These are phyloP conservation scores for Callitettix versicolor DNA, from an alignment of 1,140 invertebrate species.

Conservation along the genomic window DNA sequence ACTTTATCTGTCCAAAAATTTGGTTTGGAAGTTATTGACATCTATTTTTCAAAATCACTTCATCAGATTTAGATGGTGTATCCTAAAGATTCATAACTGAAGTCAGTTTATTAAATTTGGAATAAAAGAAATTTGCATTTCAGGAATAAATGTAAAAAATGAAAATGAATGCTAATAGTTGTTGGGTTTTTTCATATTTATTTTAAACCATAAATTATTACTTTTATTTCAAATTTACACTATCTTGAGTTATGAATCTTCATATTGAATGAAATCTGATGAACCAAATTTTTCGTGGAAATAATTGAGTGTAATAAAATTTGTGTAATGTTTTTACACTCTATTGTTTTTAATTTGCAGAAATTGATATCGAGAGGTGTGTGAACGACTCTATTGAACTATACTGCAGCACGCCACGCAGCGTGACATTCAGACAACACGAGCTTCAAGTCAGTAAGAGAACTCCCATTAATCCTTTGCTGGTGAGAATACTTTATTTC, in stretches of 20 bases:
- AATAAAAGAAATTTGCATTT: no score
- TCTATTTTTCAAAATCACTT: background rate
- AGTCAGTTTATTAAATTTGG: no score
- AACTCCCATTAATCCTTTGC: slow-evolving; percentile 3
- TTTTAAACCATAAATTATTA: background rate
- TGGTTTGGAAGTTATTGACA: background rate
- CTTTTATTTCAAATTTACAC: background rate
- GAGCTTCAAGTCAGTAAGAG: slow-evolving; percentile 34
- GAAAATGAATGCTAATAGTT: no score
- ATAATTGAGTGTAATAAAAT: background rate
- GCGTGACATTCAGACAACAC: slow-evolving; percentile 74
- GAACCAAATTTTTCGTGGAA: background rate
- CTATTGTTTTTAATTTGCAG: slow-evolving; percentile 34
- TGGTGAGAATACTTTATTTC: slow-evolving; percentile 22
- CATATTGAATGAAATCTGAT: background rate
- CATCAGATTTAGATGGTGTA: background rate
- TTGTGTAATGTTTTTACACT: no score
- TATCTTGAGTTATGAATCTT: no score
- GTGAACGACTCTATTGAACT: slow-evolving; percentile 81
- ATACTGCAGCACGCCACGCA: slow-evolving; percentile 76
- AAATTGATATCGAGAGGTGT: slow-evolving; percentile 90
- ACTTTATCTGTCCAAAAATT: background rate
- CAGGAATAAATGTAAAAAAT: background rate
- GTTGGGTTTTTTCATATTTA: no score
- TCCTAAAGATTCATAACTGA: background rate